phyloP scores from a whole-genome alignment of 2,113 vertebrate genomes.

The Mixornis gularis region DNA sequence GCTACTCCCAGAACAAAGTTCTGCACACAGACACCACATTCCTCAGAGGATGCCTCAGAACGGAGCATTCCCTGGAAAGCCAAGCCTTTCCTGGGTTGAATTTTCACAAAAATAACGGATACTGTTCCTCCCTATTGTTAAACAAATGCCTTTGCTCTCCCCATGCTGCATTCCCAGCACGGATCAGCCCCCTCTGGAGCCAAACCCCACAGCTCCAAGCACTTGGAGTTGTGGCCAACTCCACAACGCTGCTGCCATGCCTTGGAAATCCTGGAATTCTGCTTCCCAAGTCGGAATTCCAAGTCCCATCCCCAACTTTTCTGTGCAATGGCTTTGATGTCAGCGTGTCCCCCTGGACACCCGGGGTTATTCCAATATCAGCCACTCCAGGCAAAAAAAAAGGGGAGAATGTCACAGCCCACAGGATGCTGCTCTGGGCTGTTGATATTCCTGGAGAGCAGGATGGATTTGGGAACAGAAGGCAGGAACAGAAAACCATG shows the following conservation, averaged over 20 bases:
- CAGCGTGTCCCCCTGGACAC: accelerated
- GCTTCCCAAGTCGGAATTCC: not conserved
- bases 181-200: not conserved
- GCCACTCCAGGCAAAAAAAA: not conserved
- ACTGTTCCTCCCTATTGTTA: not conserved
- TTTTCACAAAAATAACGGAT: not conserved
- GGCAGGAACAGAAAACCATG: not conserved
- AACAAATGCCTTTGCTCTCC: not conserved
- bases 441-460: not conserved
- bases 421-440: not conserved
- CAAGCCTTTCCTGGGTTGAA: not conserved
- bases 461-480: not conserved
- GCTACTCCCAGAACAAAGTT: not conserved
- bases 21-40: not conserved
- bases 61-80: not conserved
- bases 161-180: not conserved
- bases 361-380: not conserved
- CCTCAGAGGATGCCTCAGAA: not conserved
- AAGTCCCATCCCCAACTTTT: not conserved
- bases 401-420: not conserved
- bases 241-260: accelerated
- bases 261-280: not conserved
- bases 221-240: accelerated
- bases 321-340: not conserved
- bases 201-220: not conserved